Conservation (phyloP, 2,113 vertebrate species). For the Porphyrio hochstetteri region DNA sequence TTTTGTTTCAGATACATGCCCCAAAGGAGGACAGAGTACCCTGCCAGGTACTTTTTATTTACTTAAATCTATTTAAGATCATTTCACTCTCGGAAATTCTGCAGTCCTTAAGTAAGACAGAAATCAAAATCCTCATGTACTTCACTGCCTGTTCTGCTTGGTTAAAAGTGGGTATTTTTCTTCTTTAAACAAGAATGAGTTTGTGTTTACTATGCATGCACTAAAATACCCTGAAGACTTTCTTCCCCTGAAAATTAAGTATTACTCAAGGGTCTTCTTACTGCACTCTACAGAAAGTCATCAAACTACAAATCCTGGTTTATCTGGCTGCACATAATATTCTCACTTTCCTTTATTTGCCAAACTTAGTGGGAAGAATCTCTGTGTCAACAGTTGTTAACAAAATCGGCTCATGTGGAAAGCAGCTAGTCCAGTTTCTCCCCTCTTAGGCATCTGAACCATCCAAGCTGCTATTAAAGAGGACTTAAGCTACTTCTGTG, state of each 20-base stretch:
- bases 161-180: background rate
- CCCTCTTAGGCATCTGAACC: background rate
- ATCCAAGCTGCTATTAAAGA: background rate
- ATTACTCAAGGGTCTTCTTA: background rate
- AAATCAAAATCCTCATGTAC: background rate
- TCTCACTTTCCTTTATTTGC: constrained; percentile 8
- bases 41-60: background rate
- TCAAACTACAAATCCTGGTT: background rate
- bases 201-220: background rate
- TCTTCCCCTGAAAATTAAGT: background rate
- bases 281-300: background rate
- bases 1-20: background rate
- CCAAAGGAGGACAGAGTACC: background rate
- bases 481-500: background rate
- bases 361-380: background rate
- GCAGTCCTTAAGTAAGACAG: background rate
- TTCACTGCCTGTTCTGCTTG: background rate
- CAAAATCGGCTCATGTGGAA: background rate
- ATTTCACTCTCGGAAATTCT: background rate
- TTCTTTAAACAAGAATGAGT: background rate
- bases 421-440: background rate
- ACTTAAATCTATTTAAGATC: background rate
- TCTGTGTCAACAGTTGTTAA: background rate
- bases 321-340: background rate
- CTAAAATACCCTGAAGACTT: background rate